Percentiles rank a stretch among this genome's conserved stretches.
phyloP scores from a whole-genome alignment of 2,888 invertebrate genomes.

The Ctena decussata region DNA sequence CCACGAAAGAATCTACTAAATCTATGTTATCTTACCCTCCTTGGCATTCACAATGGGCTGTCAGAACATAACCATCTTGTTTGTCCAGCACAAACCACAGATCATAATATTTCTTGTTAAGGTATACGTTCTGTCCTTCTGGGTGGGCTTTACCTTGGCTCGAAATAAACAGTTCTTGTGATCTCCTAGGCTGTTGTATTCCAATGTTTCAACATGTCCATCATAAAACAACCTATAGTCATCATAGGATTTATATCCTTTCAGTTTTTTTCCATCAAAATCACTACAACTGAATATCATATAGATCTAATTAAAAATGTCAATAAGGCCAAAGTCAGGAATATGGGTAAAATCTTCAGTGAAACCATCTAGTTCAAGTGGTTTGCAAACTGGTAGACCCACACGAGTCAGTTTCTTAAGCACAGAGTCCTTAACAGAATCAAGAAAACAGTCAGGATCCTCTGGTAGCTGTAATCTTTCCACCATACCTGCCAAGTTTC shows the following conservation, averaged over 20 bases:
- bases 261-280: constrained; percentile 38
- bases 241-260: constrained; percentile 28
- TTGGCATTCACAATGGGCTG: constrained; percentile 22
- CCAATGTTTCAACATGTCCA: constrained; percentile 16
- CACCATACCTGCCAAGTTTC: too few relatives aligned
- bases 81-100: constrained; percentile 6
- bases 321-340: constrained; percentile 32
- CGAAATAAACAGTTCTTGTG: background rate
- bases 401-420: background rate
- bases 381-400: background rate
- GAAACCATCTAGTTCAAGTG: background rate
- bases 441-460: background rate
- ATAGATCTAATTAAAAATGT: constrained; percentile 36
- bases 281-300: constrained; percentile 27
- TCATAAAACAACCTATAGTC: constrained; percentile 28
- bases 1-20: too few relatives aligned
- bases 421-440: background rate
- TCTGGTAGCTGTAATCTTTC: constrained; percentile 13
- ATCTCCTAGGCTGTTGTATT: background rate
- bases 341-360: constrained; percentile 25
- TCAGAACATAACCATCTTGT: constrained; percentile 12
- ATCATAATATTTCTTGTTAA: constrained; percentile 11
- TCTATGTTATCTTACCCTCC: too few relatives aligned
- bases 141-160: constrained; percentile 22
- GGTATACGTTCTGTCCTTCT: constrained; percentile 21